Base-by-base conservation (phyloP, 1,140 invertebrate genomes). In the Potamilus streckersoni region DNA sequence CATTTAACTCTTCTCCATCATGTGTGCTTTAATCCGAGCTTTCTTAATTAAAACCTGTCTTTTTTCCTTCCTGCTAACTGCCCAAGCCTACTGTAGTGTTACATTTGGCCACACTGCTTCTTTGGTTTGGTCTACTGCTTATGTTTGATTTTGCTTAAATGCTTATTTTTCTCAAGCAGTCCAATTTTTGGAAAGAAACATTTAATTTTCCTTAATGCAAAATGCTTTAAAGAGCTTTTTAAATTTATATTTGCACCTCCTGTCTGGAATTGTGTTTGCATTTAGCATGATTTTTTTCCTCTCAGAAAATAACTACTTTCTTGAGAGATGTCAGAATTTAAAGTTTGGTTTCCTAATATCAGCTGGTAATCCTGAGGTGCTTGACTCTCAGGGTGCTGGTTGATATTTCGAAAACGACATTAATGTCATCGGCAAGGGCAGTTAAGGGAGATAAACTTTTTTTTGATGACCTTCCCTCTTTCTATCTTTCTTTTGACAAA, bases 351-450 rank as follows among this genome's bases (percentile, higher is more conserved):
- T 92, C 93, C 92, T 95, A 96, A 96, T 97, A 97, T 96, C 95
- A 97, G 95, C 95, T 96, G 94, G 95, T 96, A 97, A 96, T 96
- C 95, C 95, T 96, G 95, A 95, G 94, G 61, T 65, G 23, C 63
- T 92, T 87, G 27, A 20, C 58, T 73, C 85, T 87, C 84, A 82
- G 88, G 85, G 76, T 83, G 74, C 83, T 81, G 71, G 82, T 81
- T 85, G 88, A 78, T 89, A 87, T 89, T 82, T 68, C 69, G 76
- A 79, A 82, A 83, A 80, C 82, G 80, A 79, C 69, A 69, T 59
- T 62, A 61, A 67, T 66, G 61, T 67, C 78, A 76, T 38, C 71
- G 74, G 73, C 68, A 78, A 70, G 79, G 81, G 83, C 81, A 84
- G 81, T 79, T 75, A 68, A 69, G 73, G 76, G 71, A 38, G 38